These are phyloP conservation scores for Diorhabda sublineata DNA, from an alignment of 1,140 invertebrate genomes.

Conservation along the genomic window DNA sequence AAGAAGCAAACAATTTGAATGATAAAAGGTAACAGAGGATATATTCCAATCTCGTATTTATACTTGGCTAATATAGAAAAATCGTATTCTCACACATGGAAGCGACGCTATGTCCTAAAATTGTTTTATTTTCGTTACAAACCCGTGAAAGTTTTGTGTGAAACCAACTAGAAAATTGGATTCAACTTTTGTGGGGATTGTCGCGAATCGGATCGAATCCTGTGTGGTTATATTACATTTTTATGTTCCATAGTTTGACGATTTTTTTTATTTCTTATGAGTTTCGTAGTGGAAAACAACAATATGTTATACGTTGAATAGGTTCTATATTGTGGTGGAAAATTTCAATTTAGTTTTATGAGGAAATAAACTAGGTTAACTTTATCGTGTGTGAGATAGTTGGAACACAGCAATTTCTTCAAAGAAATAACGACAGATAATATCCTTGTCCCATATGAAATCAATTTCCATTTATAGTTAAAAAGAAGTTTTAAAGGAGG, in stretches of 20 bases:
- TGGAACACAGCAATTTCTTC: background rate
- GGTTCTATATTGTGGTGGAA: conserved; percentile 8
- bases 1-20: too few relatives aligned
- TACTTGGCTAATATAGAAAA: conserved; percentile 1
- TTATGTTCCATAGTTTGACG: conserved; percentile 17
- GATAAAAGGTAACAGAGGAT: too few relatives aligned
- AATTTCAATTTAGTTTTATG: conserved; percentile 11
- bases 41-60: too few relatives aligned
- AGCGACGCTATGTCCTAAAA: conserved; percentile 32
- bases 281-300: conserved; percentile 12
- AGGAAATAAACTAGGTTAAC: conserved; percentile 7
- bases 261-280: conserved; percentile 7
- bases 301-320: conserved; percentile 6
- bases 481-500: too few relatives aligned
- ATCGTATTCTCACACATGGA: background rate
- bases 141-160: conserved; percentile 37
- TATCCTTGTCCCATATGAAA: too few relatives aligned
- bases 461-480: too few relatives aligned
- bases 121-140: conserved; percentile 35
- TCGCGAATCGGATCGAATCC: conserved; percentile 7
- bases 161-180: conserved; percentile 39
- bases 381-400: conserved; percentile 1
- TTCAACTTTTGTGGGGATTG: conserved; percentile 35
- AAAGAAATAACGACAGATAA: background rate
- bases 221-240: conserved; percentile 15